These are phyloP conservation scores for Drosophila pandora DNA, from an alignment of 1,140 invertebrate species.

Conservation along the genomic window DNA sequence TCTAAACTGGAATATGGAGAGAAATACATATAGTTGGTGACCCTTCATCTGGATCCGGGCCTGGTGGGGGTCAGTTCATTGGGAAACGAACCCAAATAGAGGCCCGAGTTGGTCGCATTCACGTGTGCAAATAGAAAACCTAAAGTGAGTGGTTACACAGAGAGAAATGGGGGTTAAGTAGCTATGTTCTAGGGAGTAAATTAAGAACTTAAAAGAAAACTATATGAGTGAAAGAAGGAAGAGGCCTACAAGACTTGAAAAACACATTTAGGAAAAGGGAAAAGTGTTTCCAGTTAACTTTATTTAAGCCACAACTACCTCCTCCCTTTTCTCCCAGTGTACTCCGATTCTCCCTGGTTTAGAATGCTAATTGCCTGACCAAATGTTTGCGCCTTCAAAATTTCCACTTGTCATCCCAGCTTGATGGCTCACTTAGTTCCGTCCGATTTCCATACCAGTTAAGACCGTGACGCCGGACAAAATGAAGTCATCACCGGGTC, in stretches of 20 bases:
- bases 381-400: slow-evolving; percentile 47
- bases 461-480: slow-evolving; percentile 18
- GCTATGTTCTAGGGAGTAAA: not conserved
- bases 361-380: slow-evolving; percentile 46
- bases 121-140: slow-evolving; percentile 57
- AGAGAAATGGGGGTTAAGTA: slow-evolving; percentile 1
- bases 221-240: not conserved
- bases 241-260: not conserved
- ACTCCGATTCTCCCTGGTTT: slow-evolving; percentile 24
- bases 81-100: slow-evolving; percentile 13
- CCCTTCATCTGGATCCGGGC: slow-evolving; percentile 53
- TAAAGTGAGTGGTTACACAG: slow-evolving; percentile 14
- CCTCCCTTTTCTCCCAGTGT: not conserved
- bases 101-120: slow-evolving; percentile 24
- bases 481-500: slow-evolving; percentile 33
- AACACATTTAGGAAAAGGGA: not conserved
- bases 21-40: slow-evolving; percentile 4
- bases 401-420: slow-evolving; percentile 30
- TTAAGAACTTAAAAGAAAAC: not conserved
- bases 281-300: too few relatives aligned
- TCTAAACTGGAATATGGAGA: not conserved
- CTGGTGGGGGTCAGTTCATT: slow-evolving; percentile 30
- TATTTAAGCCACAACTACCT: too few relatives aligned
- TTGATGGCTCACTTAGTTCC: slow-evolving; percentile 34
- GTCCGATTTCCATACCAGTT: slow-evolving; percentile 13